Evolutionary conservation across 2,113 vertebrate genomes (phyloP), one percentile per base, ranked within the genome.

Genomic region (Callithrix jacchus): DNA sequence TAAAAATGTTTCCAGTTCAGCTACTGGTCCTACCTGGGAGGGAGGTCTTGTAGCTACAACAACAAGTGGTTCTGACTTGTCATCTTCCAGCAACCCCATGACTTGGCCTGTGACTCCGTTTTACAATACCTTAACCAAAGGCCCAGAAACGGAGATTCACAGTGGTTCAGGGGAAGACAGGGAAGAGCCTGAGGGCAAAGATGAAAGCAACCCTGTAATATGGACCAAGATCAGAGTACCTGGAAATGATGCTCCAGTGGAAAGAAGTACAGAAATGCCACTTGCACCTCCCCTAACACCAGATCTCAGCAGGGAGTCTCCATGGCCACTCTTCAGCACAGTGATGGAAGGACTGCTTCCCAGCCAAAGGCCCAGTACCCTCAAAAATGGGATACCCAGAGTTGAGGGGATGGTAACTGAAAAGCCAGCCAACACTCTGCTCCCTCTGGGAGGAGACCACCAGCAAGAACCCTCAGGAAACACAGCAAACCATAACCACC

Each of bases 121-220:
- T 58, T 97, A 98, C 40, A 82, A 95, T 74, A 97, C 98, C 35
- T 93, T 98, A 96, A 98, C 97, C 0, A 96, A 97, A 95, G 97
- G 97, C 82, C 97, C 98, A 92, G 98, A 98, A 3, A n/a, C 32
- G 3, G 96, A 97, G 74, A 88, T 77, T 16, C 93, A 91, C 3
- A 98, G 97, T 56, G 96, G 90, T 9, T 97, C 98, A 37, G 96
- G 97, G 66, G 98, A 93, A 90, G 94, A 40, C 35, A 94, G 76
- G 23, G 96, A 97, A 64, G 93, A 93, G 76, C 30, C 92, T 0
- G 1, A 0, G 37, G 94, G 97, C 85, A 98, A 92, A 95, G 96
- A 94, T 14, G 95, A 98, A 68, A 71, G 87, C 56, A 86, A 18
- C 66, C 93, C 91, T 70, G 90, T 97, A 58, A 92, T 90, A 4